These are phyloP conservation scores for Lophura nycthemera DNA, from an alignment of 2,113 vertebrate genomes.

Conservation along the genomic window DNA sequence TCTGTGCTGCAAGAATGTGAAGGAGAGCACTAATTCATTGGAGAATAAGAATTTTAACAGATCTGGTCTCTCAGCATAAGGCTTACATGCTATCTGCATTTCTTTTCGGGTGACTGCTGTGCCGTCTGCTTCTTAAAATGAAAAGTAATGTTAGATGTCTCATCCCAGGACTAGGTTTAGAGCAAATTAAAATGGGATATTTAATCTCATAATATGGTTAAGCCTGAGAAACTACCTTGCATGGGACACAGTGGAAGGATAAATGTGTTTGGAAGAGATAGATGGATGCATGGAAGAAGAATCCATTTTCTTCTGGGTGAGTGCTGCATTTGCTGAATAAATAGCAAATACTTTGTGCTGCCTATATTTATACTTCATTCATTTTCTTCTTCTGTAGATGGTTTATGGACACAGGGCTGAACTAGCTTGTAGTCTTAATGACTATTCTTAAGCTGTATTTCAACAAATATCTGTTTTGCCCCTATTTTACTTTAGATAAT, in stretches of 20 bases:
- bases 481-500: not conserved
- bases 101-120: rapidly evolving
- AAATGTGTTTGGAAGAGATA: not conserved
- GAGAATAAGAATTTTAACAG: not conserved
- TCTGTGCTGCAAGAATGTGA: not conserved
- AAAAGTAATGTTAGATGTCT: not conserved
- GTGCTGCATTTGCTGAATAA: not conserved
- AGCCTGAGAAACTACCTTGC: not conserved
- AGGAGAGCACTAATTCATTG: not conserved
- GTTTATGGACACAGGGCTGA: not conserved
- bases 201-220: not conserved
- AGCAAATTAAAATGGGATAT: not conserved
- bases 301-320: not conserved
- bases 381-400: not conserved
- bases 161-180: not conserved
- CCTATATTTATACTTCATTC: not conserved
- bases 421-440: not conserved
- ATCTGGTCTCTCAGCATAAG: not conserved
- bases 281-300: not conserved
- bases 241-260: not conserved
- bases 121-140: not conserved
- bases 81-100: rapidly evolving
- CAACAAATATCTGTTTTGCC: not conserved
- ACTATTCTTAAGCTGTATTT: not conserved
- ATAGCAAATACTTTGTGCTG: not conserved